Percentiles rank a stretch among this genome's conserved stretches.
Conservation (phyloP, 2,888 invertebrate genomes). For the Microdon myrmicae region DNA sequence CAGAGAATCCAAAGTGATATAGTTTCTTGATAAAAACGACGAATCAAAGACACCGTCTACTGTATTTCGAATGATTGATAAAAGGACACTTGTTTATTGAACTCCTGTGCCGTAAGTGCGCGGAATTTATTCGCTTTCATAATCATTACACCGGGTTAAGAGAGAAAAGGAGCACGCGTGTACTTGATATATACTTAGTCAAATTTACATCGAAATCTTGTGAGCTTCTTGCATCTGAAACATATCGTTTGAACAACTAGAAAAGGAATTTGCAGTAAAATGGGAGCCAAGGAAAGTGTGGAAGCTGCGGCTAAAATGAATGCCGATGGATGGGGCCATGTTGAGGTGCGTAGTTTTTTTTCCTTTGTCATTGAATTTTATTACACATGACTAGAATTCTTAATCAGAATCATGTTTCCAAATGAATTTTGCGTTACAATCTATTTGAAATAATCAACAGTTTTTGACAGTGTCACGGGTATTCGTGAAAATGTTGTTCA, state of each 20-base stretch:
- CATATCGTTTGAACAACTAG: conserved; percentile 40
- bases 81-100: conserved; percentile 21
- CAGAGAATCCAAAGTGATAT: conserved; percentile 38
- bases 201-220: too few species aligned
- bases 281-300: conserved; percentile 86
- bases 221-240: conserved; percentile 25
- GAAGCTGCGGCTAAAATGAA: conserved; percentile 81
- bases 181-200: too few species aligned
- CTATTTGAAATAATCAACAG: too few species aligned
- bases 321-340: conserved; percentile 83
- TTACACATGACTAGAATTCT: neutral
- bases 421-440: neutral
- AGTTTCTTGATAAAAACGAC: conserved; percentile 19
- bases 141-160: too few species aligned
- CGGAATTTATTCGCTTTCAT: neutral
- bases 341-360: conserved; percentile 72
- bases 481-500: too few species aligned
- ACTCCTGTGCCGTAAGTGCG: conserved; percentile 13
- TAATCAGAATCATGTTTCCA: neutral
- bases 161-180: too few species aligned
- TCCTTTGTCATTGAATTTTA: neutral
- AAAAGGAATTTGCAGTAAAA: conserved; percentile 65
- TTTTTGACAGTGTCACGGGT: too few species aligned
- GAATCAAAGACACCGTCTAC: conserved; percentile 19
- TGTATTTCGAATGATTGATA: conserved; percentile 10